A percentile compares a stretch with the other conserved stretches of the same genome.
Conservation (phyloP, 2,113 vertebrate species). For the Peromyscus californicus region DNA sequence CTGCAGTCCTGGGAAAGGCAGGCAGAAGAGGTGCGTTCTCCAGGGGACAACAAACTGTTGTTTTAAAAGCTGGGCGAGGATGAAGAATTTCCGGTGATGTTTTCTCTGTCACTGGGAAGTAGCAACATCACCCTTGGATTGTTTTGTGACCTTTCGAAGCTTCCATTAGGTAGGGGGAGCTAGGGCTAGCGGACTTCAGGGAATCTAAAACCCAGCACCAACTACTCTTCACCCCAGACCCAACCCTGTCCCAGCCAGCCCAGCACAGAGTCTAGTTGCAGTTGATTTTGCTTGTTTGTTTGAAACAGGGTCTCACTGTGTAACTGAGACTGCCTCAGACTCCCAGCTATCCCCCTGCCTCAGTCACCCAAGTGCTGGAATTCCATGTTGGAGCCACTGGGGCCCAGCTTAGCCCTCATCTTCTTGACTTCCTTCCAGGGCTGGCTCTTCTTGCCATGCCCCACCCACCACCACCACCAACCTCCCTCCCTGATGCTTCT, state of each 20-base stretch:
- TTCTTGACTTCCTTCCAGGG: not conserved
- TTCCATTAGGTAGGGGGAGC: not conserved
- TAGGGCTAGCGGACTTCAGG: rapidly evolving
- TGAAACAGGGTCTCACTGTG: not conserved
- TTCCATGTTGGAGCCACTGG: not conserved
- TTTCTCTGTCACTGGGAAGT: not conserved
- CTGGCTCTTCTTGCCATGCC: not conserved
- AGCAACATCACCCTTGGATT: not conserved
- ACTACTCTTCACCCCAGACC: rapidly evolving
- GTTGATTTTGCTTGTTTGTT: not conserved
- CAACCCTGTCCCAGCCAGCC: rapidly evolving
- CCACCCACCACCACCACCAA: too few species aligned
- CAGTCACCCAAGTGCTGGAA: not conserved
- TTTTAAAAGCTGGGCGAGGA: not conserved
- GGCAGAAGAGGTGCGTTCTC: not conserved
- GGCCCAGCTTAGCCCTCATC: not conserved
- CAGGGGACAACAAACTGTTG: not conserved
- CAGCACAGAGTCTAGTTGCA: too few species aligned
- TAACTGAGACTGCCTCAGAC: not conserved
- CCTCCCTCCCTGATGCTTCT: not conserved
- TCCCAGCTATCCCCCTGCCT: not conserved
- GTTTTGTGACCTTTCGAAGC: too few species aligned
- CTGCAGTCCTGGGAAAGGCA: not conserved
- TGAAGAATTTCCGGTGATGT: not conserved
- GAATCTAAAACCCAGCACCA: rapidly evolving